These are phyloP conservation scores for Cryptophagus acutangulus DNA, from an alignment of 2,888 invertebrate species.

Conservation along the genomic window DNA sequence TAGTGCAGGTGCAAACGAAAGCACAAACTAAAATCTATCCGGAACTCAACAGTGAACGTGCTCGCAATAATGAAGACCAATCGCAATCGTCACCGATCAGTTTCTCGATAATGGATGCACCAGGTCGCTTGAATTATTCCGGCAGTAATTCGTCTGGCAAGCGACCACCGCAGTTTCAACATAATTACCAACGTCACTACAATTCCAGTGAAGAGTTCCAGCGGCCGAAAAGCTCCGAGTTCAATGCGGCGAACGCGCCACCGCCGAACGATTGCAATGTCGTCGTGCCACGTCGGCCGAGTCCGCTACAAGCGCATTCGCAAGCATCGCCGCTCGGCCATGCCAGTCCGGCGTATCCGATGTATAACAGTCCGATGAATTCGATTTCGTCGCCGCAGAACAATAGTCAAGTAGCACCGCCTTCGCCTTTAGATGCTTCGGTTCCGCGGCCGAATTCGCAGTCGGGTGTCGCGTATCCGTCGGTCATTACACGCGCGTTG, in stretches of 20 bases:
- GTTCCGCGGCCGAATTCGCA: slow-evolving; percentile 59
- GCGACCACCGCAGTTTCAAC: slow-evolving; percentile 51
- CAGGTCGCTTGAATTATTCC: slow-evolving; percentile 59
- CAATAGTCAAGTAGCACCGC: slow-evolving; percentile 56
- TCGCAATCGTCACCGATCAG: slow-evolving; percentile 69
- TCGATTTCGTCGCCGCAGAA: slow-evolving; percentile 68
- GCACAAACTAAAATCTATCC: slow-evolving; percentile 75
- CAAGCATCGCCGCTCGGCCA: slow-evolving; percentile 68
- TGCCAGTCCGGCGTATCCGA: slow-evolving; percentile 75
- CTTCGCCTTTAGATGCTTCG: slow-evolving; percentile 67
- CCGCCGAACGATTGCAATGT: slow-evolving; percentile 67
- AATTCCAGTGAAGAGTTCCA: slow-evolving; percentile 56
- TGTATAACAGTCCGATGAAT: slow-evolving; percentile 80
- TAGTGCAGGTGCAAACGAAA: slow-evolving; percentile 63
- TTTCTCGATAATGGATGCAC: slow-evolving; percentile 70
- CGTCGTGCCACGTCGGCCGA: slow-evolving; percentile 63
- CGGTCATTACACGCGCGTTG: slow-evolving; percentile 63
- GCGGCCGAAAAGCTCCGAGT: slow-evolving; percentile 49
- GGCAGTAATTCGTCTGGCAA: slow-evolving; percentile 54
- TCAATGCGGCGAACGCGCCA: slow-evolving; percentile 43
- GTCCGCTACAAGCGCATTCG: slow-evolving; percentile 64
- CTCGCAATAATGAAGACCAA: slow-evolving; percentile 48
- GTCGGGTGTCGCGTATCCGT: slow-evolving; percentile 69
- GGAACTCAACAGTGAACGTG: slow-evolving; percentile 50
- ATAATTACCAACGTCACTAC: slow-evolving; percentile 53